phyloP scores from a whole-genome alignment of 2,113 vertebrate species.

The Cyanistes caeruleus region DNA sequence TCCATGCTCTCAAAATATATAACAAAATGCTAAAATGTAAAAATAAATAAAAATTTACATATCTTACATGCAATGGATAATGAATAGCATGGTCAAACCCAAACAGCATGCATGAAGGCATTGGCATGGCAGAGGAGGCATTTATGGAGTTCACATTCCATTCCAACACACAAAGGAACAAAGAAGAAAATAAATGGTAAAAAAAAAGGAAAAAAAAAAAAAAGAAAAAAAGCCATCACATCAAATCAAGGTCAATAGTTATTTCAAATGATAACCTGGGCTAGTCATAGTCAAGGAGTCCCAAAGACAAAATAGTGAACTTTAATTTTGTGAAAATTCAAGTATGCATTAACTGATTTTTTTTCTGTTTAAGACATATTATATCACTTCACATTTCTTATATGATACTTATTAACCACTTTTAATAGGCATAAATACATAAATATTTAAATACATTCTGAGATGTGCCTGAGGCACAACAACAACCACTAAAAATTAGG shows the following conservation, averaged over 20 bases:
- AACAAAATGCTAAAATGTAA: constrained; percentile 42
- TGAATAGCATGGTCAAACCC: constrained; percentile 78
- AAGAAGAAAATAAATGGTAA: constrained; percentile 72
- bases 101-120: constrained; percentile 80
- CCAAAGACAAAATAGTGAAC: constrained; percentile 10
- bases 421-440: not conserved
- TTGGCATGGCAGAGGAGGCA: constrained; percentile 73
- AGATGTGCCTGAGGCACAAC: not conserved
- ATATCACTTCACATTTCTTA: not conserved
- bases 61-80: constrained; percentile 82
- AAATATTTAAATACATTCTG: not conserved
- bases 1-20: not conserved
- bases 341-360: not conserved
- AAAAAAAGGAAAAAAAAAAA: not conserved
- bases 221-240: constrained; percentile 34
- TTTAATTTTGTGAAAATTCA: not conserved
- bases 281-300: constrained; percentile 38
- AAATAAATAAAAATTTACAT: constrained; percentile 50
- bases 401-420: not conserved
- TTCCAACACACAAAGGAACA: constrained; percentile 76
- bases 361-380: not conserved
- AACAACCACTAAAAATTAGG: not conserved
- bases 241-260: constrained; percentile 5
- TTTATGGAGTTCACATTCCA: constrained; percentile 76
- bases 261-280: constrained; percentile 70